Conservation (phyloP, 2,888 invertebrate species). For the Machimus atricapillus region DNA sequence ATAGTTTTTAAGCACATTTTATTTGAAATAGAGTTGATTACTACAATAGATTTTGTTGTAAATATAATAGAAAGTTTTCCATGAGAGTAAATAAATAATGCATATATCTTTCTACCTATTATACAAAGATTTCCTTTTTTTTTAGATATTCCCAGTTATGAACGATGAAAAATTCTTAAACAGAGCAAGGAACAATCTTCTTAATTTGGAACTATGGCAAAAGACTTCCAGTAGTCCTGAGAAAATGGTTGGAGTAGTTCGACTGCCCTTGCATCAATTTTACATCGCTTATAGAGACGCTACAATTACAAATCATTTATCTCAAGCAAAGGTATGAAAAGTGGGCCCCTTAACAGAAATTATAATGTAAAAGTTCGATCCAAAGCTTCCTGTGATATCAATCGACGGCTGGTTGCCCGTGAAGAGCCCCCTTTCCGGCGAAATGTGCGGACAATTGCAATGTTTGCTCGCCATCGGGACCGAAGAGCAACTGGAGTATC, state of each 20-base stretch:
- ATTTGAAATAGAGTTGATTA: not conserved
- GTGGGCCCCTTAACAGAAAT: slow-evolving; percentile 33
- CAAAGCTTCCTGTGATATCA: slow-evolving; percentile 68
- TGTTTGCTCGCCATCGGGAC: slow-evolving; percentile 69
- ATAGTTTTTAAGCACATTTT: not conserved
- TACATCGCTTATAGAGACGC: slow-evolving; percentile 69
- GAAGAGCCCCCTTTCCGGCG: slow-evolving; percentile 60
- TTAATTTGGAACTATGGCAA: slow-evolving; percentile 66
- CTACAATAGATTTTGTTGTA: not conserved
- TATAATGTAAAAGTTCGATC: not conserved
- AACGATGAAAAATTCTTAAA: slow-evolving; percentile 66
- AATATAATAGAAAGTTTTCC: not conserved
- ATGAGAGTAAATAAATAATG: not conserved
- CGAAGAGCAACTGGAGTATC: slow-evolving; percentile 66
- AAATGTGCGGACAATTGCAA: slow-evolving; percentile 65
- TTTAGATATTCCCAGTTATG: slow-evolving; percentile 66
- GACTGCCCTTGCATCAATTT: slow-evolving; percentile 68
- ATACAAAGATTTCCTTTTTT: slow-evolving; percentile 45
- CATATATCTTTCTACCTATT: not conserved
- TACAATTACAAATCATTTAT: slow-evolving; percentile 64
- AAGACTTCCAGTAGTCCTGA: slow-evolving; percentile 57
- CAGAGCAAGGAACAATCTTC: slow-evolving; percentile 66
- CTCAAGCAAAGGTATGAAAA: slow-evolving; percentile 64
- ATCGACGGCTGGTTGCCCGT: slow-evolving; percentile 69
- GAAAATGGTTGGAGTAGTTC: slow-evolving; percentile 64